phyloP scores from a whole-genome alignment of 2,888 invertebrate species.

The Smittia sp. region DNA sequence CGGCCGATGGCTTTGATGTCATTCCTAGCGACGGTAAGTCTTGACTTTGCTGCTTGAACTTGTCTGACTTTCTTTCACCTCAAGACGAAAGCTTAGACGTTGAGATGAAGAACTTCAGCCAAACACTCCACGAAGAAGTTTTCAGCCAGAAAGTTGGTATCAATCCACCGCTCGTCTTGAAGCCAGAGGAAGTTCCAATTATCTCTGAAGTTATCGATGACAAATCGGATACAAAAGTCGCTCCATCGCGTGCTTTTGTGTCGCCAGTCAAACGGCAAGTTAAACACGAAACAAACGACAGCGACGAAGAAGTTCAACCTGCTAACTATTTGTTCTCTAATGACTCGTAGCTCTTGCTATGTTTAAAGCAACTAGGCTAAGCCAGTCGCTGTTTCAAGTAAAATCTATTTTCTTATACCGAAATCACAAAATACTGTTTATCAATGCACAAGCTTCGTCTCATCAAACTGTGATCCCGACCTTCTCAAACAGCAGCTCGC shows the following conservation, averaged over 20 bases:
- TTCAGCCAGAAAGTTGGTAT: slow-evolving; percentile 18
- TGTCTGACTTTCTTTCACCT: too few relatives aligned
- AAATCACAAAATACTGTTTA: slow-evolving; percentile 1
- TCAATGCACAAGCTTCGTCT: not conserved
- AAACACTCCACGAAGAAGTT: slow-evolving; percentile 27
- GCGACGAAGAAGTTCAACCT: not conserved
- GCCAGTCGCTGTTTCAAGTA: not conserved
- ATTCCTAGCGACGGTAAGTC: slow-evolving; percentile 46
- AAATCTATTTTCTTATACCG: not conserved
- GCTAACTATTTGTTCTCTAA: slow-evolving; percentile 27
- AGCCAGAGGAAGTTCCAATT: slow-evolving; percentile 32
- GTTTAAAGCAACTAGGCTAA: too few relatives aligned
- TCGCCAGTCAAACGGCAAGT: not conserved
- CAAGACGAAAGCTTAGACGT: not conserved
- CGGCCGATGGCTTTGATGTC: slow-evolving; percentile 46
- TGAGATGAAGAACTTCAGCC: slow-evolving; percentile 19
- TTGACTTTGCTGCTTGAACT: not conserved
- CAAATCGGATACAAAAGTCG: not conserved
- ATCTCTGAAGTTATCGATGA: not conserved
- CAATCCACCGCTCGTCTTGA: slow-evolving; percentile 11
- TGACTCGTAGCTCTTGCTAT: not conserved
- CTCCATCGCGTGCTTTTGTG: not conserved
- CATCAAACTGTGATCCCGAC: not conserved
- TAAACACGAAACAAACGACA: not conserved
- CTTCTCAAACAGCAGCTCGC: not conserved